A percentile compares a stretch with the other conserved stretches of the same genome.
phyloP scores from a whole-genome alignment of 2,797 vertebrate genomes.

The Myotis planiceps region DNA sequence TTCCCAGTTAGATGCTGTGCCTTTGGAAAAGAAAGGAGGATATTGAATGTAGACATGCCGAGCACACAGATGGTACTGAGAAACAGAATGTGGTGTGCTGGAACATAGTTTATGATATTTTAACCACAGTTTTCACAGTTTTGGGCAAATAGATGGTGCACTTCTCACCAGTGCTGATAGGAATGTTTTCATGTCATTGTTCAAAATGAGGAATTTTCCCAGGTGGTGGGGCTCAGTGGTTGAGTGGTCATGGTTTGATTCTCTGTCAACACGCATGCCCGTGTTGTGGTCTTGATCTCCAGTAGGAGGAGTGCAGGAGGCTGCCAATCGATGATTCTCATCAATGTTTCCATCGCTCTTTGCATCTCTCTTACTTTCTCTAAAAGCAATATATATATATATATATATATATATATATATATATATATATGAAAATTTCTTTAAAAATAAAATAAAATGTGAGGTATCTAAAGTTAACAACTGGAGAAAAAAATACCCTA shows the following conservation, averaged over 20 bases:
- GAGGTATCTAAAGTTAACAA: background rate
- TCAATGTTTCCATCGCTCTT: no score
- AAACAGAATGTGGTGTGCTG: background rate
- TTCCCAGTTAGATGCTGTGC: background rate
- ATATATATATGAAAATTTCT: no score
- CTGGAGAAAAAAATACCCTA: background rate
- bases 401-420: no score
- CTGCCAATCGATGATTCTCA: no score
- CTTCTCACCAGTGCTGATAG: background rate
- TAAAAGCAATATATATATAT: no score
- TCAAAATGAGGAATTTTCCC: background rate
- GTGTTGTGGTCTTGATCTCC: no score
- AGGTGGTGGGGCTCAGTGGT: no score
- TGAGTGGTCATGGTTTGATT: no score
- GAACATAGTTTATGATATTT: background rate
- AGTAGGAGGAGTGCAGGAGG: no score
- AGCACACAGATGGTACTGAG: background rate
- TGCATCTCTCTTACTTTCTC: no score
- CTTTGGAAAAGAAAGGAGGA: slow-evolving; percentile 10
- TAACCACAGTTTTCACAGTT: background rate
- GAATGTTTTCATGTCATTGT: background rate
- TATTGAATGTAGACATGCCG: background rate
- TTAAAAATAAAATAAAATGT: background rate
- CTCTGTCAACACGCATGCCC: no score
- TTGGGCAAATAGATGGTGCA: background rate